Conservation (phyloP, 2,113 vertebrate species). For the Columbina picui region DNA sequence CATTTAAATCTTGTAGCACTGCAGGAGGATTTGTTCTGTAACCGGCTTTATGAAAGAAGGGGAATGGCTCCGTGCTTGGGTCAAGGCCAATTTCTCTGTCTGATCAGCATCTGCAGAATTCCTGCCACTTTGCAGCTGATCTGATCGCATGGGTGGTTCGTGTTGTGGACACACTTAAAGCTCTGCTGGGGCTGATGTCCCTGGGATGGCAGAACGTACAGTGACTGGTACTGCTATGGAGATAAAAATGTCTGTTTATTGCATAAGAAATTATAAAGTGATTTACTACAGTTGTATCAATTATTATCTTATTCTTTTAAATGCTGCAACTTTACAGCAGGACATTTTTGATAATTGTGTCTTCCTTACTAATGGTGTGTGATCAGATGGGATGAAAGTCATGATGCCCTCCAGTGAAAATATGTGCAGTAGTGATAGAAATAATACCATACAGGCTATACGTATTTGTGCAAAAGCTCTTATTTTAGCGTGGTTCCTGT, state of each 20-base stretch:
- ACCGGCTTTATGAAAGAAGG: background rate
- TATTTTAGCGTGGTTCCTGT: background rate
- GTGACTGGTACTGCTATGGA: background rate
- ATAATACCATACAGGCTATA: background rate
- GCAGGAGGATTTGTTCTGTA: background rate
- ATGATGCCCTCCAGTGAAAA: background rate
- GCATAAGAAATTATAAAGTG: too few species aligned
- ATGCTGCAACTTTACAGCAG: background rate
- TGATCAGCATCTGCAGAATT: background rate
- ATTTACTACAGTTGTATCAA: background rate
- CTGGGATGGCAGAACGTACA: fast-evolving
- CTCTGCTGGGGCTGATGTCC: background rate
- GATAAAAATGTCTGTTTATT: background rate
- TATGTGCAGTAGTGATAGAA: background rate
- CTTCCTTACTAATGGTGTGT: background rate
- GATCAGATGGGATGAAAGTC: background rate
- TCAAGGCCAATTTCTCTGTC: background rate
- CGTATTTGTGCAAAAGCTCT: background rate
- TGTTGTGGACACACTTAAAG: background rate
- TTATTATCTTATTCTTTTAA: background rate
- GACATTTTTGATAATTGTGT: fast-evolving
- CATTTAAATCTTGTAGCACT: fast-evolving
- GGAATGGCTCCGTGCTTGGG: too few species aligned
- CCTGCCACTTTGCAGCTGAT: background rate
- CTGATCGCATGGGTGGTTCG: background rate